Evolutionary conservation across 2,113 vertebrate species (phyloP).

Genomic region (Amphiprion percula): DNA sequence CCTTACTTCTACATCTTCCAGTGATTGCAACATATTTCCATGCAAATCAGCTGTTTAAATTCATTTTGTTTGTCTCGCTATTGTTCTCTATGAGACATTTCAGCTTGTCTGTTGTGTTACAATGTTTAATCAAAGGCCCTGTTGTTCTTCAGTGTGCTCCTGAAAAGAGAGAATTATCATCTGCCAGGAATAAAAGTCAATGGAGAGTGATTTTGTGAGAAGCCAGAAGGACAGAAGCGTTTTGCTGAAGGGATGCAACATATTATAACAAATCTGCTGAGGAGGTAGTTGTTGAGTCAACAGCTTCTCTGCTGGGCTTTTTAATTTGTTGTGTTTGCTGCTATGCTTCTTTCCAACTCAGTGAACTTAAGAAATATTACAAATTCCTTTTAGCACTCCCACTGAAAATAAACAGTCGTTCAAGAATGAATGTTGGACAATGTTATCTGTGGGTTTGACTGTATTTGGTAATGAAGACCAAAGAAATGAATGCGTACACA

Average conservation of each 20-base stretch:
- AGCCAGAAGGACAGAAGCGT: neutral
- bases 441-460: too few relatives aligned
- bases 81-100: slow-evolving; percentile 21
- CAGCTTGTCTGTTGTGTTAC: slow-evolving; percentile 3
- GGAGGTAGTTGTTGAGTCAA: neutral
- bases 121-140: slow-evolving; percentile 39
- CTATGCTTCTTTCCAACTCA: too few relatives aligned
- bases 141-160: slow-evolving; percentile 18
- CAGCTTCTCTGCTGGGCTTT: slow-evolving; percentile 1
- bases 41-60: slow-evolving; percentile 22
- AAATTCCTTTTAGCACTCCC: too few relatives aligned
- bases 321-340: neutral
- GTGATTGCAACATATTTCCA: neutral
- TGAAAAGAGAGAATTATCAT: neutral
- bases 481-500: too few relatives aligned
- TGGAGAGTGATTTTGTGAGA: neutral
- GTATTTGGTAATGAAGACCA: too few relatives aligned
- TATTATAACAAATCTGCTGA: neutral
- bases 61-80: neutral
- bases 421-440: too few relatives aligned
- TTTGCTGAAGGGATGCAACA: neutral
- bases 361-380: too few relatives aligned
- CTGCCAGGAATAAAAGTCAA: neutral
- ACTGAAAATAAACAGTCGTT: too few relatives aligned
- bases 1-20: neutral